Evolutionary conservation across 64 coral and sea anemone genomes (phyloP).

Genomic region (Catalaphyllia jardinei): DNA sequence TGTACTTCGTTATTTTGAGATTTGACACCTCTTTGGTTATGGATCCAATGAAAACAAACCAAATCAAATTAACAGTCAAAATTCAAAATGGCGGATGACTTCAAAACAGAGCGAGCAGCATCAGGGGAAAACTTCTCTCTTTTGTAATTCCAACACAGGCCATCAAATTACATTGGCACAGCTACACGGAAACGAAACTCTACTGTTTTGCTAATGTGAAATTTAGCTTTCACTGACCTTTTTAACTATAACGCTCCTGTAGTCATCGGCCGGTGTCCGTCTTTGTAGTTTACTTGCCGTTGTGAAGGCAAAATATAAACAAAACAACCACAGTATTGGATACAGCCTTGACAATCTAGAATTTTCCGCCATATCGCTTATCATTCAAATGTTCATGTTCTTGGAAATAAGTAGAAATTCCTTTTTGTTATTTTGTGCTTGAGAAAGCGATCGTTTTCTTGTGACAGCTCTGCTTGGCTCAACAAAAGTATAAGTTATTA

Average conservation of each 20-base stretch:
- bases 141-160: neutral
- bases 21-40: neutral
- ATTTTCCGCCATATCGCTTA: neutral
- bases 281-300: slow-evolving; percentile 1
- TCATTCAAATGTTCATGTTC: slow-evolving; percentile 31
- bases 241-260: slow-evolving; percentile 32
- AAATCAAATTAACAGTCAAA: slow-evolving; percentile 5
- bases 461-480: neutral
- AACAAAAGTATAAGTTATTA: slow-evolving; percentile 7
- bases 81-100: slow-evolving; percentile 11
- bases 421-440: neutral
- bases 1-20: neutral
- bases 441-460: neutral
- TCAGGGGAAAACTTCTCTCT: neutral
- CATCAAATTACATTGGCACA: neutral
- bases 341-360: neutral
- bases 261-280: slow-evolving; percentile 6
- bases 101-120: neutral
- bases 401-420: neutral
- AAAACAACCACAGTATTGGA: slow-evolving; percentile 6
- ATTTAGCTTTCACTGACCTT: slow-evolving; percentile 1
- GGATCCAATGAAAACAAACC: neutral
- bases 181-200: neutral
- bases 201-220: neutral
- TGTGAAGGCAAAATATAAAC: slow-evolving; percentile 10